phyloP scores from a whole-genome alignment of 2,113 vertebrate genomes.

The Corvus cornix region DNA sequence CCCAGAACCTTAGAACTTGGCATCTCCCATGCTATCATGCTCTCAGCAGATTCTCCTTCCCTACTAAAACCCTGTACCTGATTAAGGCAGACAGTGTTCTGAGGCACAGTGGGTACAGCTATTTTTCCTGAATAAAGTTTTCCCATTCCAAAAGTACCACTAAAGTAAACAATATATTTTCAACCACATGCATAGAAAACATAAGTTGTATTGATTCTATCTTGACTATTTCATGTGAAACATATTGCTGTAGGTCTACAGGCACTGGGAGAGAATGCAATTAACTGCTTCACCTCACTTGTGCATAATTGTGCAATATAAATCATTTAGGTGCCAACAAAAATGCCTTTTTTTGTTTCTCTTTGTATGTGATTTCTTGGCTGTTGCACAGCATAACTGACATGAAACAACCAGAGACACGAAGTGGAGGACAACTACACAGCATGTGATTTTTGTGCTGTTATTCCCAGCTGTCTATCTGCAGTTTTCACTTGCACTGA shows the following conservation, averaged over 20 bases:
- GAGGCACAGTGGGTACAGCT: not conserved
- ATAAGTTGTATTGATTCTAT: not conserved
- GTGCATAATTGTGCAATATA: not conserved
- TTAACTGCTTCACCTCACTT: conserved; percentile 4
- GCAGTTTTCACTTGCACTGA: not conserved
- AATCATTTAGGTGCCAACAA: not conserved
- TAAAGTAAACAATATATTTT: conserved; percentile 17
- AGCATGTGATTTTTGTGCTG: not conserved
- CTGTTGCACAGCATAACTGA: not conserved
- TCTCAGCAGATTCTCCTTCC: not conserved
- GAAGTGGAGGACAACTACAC: not conserved
- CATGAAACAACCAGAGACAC: not conserved
- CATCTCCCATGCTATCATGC: not conserved
- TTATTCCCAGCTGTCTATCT: not conserved
- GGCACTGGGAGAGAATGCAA: not conserved
- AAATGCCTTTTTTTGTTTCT: not conserved
- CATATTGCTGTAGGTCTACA: not conserved
- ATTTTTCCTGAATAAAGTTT: not conserved
- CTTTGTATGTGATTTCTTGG: not conserved
- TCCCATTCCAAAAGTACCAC: not conserved
- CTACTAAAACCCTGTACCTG: not conserved
- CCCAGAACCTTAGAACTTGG: not conserved
- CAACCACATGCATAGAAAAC: not conserved
- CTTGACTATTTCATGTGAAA: not conserved
- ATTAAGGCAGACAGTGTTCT: not conserved